Percentiles rank a stretch among this genome's conserved stretches.
phyloP scores from a whole-genome alignment of 2,888 invertebrate genomes.

The Oscheius onirici region DNA sequence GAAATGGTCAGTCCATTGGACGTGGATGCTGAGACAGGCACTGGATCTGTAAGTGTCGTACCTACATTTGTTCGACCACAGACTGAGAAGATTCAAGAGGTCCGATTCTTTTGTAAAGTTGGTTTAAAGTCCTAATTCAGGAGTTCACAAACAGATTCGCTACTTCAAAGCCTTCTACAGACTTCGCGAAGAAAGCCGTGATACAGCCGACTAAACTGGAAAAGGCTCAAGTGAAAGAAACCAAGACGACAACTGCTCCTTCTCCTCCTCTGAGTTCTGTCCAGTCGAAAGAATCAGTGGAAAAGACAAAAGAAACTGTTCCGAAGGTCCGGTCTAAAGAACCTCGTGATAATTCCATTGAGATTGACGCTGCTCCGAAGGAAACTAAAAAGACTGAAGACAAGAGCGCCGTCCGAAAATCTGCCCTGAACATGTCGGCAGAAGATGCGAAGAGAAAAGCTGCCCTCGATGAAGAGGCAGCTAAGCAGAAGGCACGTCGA shows the following conservation, averaged over 20 bases:
- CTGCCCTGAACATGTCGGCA: constrained; percentile 65
- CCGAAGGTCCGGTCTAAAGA: too few species aligned
- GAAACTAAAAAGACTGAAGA: constrained; percentile 51
- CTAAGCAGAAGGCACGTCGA: constrained; percentile 56
- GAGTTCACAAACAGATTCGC: constrained; percentile 49
- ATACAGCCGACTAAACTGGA: constrained; percentile 63
- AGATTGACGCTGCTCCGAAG: background rate
- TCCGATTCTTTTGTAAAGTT: background rate
- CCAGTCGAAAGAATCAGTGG: background rate
- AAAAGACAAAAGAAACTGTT: background rate
- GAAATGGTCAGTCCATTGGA: constrained; percentile 3
- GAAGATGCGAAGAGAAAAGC: constrained; percentile 64
- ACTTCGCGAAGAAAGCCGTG: constrained; percentile 66
- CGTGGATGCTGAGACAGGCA: constrained; percentile 23
- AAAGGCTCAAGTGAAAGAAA: constrained; percentile 49
- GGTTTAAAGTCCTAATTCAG: constrained; percentile 35
- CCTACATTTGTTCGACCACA: constrained; percentile 55
- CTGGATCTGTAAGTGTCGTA: constrained; percentile 42
- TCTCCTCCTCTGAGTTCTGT: too few species aligned
- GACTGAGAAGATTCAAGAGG: constrained; percentile 46
- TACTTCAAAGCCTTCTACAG: constrained; percentile 57
- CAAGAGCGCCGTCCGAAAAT: constrained; percentile 64
- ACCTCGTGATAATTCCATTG: background rate
- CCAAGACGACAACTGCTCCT: constrained; percentile 35
- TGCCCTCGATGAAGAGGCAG: constrained; percentile 59